Base-by-base conservation (phyloP, 2,888 invertebrate genomes). In the Cephus pygmeus region DNA sequence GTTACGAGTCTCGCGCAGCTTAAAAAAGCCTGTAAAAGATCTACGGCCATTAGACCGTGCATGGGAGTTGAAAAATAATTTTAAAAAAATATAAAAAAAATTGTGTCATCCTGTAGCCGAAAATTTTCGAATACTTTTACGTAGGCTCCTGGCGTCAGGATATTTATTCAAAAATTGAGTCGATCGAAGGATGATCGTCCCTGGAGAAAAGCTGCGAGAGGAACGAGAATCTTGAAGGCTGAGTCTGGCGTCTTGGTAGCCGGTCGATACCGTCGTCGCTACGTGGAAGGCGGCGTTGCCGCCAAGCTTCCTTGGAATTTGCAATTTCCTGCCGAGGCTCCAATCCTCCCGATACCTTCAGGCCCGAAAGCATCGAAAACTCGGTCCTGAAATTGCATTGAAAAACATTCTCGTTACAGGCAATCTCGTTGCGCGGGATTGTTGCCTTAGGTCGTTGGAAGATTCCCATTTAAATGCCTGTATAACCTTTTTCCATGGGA, bases 211-310 rank as follows among this genome's bases (percentile, higher is more conserved):
- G 23, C 56, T 56, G 56, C 56, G 56, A 56, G 2, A 23, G 56
- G 23, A 56, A 23, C 23, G 56, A 56, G 56, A 56, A 56, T 23
- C 83, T 81, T 76, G 80, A 83, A 86, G 87, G 87, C 85, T 87
- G 88, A 85, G 86, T 87, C 85, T 86, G 86, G 87, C 88, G 88
- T 87, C 87, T 81, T 83, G 79, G 85, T 84, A 84, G 87, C 89
- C 3, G 89, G 88, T 89, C 89, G 89, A 89, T 89, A 89, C 86
- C 74, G 86, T 77, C 80, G 86, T 77, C 80, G 79, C 81, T 84
- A 83, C 34, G 75, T 82, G 82, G 81, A 84, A 87, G 83, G 85
- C 89, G 84, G 86, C 85, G 89, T 88, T 88, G 89, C 89, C 88
- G 87, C 83, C 86, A 79, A 31, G 71, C 34, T 71, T 71, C 82